Evolutionary conservation across 1,140 invertebrate genomes (phyloP).

Genomic region (Drosophila prosaltans): DNA sequence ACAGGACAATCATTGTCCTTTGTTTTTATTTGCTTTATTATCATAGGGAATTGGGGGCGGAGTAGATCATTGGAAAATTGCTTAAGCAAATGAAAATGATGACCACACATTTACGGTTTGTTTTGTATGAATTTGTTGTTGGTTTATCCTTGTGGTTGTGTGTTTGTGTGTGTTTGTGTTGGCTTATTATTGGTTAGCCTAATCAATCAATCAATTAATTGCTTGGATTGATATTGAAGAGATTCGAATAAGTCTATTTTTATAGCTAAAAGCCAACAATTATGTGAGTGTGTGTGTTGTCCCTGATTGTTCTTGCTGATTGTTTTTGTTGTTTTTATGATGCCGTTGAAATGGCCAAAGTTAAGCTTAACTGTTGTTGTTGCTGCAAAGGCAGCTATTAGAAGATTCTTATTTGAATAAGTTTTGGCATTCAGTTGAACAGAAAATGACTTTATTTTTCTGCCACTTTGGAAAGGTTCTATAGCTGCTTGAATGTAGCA

Average conservation of each 20-base stretch:
- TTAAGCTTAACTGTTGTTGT: background rate
- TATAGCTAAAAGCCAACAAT: slow-evolving; percentile 49
- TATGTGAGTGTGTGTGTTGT: slow-evolving; percentile 29
- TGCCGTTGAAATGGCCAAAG: slow-evolving; percentile 6
- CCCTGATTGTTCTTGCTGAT: slow-evolving; percentile 5
- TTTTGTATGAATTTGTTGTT: slow-evolving; percentile 40
- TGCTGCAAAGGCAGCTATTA: background rate
- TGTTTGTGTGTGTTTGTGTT: slow-evolving; percentile 3
- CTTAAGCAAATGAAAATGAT: slow-evolving; percentile 59
- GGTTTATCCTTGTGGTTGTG: slow-evolving; percentile 14
- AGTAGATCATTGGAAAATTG: slow-evolving; percentile 29
- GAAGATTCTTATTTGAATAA: background rate
- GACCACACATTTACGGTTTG: slow-evolving; percentile 44
- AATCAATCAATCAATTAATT: slow-evolving; percentile 62
- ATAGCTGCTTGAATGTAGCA: too few relatives aligned
- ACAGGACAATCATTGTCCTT: slow-evolving; percentile 12
- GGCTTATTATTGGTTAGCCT: slow-evolving; percentile 31
- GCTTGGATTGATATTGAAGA: slow-evolving; percentile 39
- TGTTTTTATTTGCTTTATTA: slow-evolving; percentile 41
- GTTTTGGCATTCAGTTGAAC: background rate
- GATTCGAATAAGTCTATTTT: slow-evolving; percentile 49
- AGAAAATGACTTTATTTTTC: too few relatives aligned
- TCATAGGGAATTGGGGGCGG: background rate
- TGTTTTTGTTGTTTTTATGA: background rate
- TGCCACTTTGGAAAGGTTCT: too few relatives aligned